Percentiles rank a stretch among this genome's conserved stretches.
phyloP scores from a whole-genome alignment of 2,888 invertebrate species.

The Macrophya alboannulata region DNA sequence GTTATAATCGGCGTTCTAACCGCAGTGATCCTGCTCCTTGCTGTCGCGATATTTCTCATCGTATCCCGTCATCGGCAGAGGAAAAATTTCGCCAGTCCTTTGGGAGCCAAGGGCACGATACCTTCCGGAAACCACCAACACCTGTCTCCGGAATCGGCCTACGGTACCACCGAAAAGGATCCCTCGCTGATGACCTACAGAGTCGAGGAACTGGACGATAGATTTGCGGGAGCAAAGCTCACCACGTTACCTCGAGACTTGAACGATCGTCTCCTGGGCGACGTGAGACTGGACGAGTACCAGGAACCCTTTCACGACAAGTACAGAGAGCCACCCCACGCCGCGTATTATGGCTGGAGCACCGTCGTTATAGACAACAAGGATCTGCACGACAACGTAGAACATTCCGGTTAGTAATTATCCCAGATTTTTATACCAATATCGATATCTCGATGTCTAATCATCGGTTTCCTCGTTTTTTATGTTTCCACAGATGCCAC shows the following conservation, averaged over 20 bases:
- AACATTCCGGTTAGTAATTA: slow-evolving; percentile 75
- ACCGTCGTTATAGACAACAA: slow-evolving; percentile 79
- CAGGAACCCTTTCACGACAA: slow-evolving; percentile 79
- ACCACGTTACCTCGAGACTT: slow-evolving; percentile 77
- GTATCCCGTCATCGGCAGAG: slow-evolving; percentile 81
- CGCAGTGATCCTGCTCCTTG: slow-evolving; percentile 83
- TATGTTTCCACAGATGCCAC: slow-evolving; percentile 74
- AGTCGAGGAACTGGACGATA: slow-evolving; percentile 83
- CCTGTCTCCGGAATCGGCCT: slow-evolving; percentile 82
- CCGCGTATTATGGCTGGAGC: slow-evolving; percentile 79
- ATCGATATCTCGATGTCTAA: background rate
- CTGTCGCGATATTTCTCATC: slow-evolving; percentile 83
- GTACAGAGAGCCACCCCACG: slow-evolving; percentile 77
- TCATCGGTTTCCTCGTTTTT: background rate
- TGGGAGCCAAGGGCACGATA: slow-evolving; percentile 79
- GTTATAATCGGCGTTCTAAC: slow-evolving; percentile 83
- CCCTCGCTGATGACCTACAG: slow-evolving; percentile 81
- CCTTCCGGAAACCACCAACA: slow-evolving; percentile 78
- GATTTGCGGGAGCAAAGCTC: slow-evolving; percentile 77
- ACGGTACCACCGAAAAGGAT: slow-evolving; percentile 82
- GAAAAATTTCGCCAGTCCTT: slow-evolving; percentile 81
- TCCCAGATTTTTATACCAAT: background rate
- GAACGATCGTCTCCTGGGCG: slow-evolving; percentile 78
- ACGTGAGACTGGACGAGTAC: slow-evolving; percentile 78
- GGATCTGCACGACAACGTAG: slow-evolving; percentile 79